These are phyloP conservation scores for Glareola pratincola DNA, from an alignment of 2,113 vertebrate species.

Conservation along the genomic window DNA sequence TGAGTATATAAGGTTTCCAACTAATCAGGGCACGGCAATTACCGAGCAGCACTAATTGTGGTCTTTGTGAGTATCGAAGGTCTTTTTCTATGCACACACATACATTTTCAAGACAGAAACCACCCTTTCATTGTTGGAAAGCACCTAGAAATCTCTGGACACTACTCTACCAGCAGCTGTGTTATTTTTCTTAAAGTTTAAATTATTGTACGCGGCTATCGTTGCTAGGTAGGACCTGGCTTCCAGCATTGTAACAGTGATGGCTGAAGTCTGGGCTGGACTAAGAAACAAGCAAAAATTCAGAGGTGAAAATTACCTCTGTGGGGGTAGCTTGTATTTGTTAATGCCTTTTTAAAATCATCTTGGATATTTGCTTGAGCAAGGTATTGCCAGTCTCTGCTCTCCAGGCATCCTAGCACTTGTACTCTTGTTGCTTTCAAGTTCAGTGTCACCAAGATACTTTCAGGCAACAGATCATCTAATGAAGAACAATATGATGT, in stretches of 20 bases:
- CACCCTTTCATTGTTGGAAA: conserved; percentile 13
- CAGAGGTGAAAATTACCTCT: conserved; percentile 69
- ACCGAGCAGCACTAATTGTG: neutral
- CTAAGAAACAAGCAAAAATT: conserved; percentile 34
- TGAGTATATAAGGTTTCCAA: neutral
- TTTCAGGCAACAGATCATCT: conserved; percentile 67
- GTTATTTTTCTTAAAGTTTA: conserved; percentile 49
- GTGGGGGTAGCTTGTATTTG: conserved; percentile 52
- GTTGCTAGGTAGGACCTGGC: conserved; percentile 55
- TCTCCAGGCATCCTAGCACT: conserved; percentile 58
- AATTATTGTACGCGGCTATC: neutral
- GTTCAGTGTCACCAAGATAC: conserved; percentile 59
- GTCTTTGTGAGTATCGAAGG: neutral
- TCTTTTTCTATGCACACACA: neutral
- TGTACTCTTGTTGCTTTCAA: conserved; percentile 62
- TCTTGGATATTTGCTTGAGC: conserved; percentile 49
- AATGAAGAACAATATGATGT: conserved; percentile 68
- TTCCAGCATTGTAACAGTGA: conserved; percentile 49
- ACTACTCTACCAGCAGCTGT: neutral
- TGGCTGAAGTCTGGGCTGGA: conserved; percentile 38
- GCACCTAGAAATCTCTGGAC: conserved; percentile 28
- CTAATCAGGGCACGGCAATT: neutral
- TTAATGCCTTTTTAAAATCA: conserved; percentile 58
- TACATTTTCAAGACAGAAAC: conserved; percentile 27
- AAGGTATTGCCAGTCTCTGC: conserved; percentile 46